Base-by-base conservation (phyloP, 1,140 invertebrate species). In the Xylocopa sonorina region DNA sequence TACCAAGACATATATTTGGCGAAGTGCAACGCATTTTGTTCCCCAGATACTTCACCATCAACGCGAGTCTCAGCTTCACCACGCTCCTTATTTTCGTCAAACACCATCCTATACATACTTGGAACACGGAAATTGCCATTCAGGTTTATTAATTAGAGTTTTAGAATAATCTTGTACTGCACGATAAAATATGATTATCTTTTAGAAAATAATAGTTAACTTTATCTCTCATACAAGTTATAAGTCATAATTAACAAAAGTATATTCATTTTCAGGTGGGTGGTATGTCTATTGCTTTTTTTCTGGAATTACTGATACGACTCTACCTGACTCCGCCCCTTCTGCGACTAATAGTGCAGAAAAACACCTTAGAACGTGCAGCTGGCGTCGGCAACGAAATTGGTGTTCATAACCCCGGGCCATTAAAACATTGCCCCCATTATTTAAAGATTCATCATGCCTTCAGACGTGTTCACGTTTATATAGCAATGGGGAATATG, bases 11-110 rank as follows among this genome's bases (percentile, higher is more conserved):
- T 86, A 95, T 95, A 50, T 98, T 98, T 90, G 96, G 96, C 0
- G 95, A 95, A 82, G 96, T 97, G 7, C 97, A 98, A 89, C 95
- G 96, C 76, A 95, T 97, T 21, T 91, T 98, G n/a, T 98, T 98
- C 90, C 97, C 97, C 6, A 95, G 96, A 84, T 98, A 97, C 90
- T 97, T 97, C 91, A 94, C 96, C 7, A 91, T 97, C 57, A 97
- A 97, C 87, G 94, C 95, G 0, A 89, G 95, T 73, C 92, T 97
- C 21, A 97, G 96, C 87, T 93, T 97, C 16, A 94, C 95, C 12
- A 96, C 96, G 7, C 93, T 97, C 12, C 91, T 96, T 3, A 94
- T 95, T 21, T 97, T 95, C 87, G 92, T 94, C 2, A 94, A 95
- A 83, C 93, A 94, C 48, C 93, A 94, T 87, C 93, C 93, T 4